phyloP scores from a whole-genome alignment of 2,797 vertebrate species.

The Siniperca undulata region DNA sequence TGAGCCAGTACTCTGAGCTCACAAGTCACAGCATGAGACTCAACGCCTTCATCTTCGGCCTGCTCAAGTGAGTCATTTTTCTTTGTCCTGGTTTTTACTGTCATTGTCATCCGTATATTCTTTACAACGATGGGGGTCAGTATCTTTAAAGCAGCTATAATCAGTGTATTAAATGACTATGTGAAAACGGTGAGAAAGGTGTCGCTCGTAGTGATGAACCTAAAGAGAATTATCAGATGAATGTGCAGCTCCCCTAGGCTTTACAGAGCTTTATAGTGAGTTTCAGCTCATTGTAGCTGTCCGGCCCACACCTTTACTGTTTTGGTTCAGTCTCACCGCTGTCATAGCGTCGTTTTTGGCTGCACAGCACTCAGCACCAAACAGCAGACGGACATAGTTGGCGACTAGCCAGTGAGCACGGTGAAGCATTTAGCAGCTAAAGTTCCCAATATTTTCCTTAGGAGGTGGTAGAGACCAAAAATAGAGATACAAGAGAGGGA shows the following conservation, averaged over 20 bases:
- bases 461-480: not conserved
- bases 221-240: too few relatives aligned
- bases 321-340: not conserved
- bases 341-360: too few relatives aligned
- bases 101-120: not conserved
- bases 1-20: constrained; percentile 94
- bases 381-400: not conserved
- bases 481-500: not conserved
- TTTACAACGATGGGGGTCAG: not conserved
- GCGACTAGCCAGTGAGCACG: too few relatives aligned
- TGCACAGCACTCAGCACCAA: not conserved
- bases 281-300: not conserved
- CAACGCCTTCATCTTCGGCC: constrained; percentile 96
- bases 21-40: constrained; percentile 94
- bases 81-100: not conserved
- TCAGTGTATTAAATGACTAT: not conserved
- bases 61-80: constrained; percentile 92
- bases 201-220: too few relatives aligned
- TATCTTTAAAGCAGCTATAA: not conserved
- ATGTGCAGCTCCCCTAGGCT: not conserved
- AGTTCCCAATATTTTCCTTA: not conserved
- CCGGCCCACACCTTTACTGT: too few relatives aligned
- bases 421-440: not conserved
- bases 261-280: not conserved
- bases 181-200: not conserved